Evolutionary conservation across 2,797 vertebrate species (phyloP), one percentile per base, ranked within the genome.

Genomic region (Sebastes jordani): DNA sequence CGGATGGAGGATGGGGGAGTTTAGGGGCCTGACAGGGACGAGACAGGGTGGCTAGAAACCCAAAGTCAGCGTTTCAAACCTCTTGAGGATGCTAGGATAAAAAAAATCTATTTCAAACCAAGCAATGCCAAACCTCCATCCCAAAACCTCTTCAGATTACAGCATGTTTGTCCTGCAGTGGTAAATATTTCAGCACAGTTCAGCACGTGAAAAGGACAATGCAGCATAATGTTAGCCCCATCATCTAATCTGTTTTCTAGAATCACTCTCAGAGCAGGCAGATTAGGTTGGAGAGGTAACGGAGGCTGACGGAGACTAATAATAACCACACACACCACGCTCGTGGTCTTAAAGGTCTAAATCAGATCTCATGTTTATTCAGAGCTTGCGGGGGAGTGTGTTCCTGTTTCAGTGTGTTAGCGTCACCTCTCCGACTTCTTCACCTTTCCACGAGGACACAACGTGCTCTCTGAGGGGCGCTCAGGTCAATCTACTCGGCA

Each of bases 61-160:
- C 5, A 38, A n/a, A 71, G 62, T 86, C 80, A 76, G 80, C 73
- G 5, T 54, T 77, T 70, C 18, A 25, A 27, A 29, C 11, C 25
- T 30, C 23, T 8, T 6, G 23, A 76, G 68, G 32, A 59, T 30
- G 34, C 36, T 13, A 2, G 6, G 42, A 52, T 18, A 3, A 54
- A 61, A 42, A 42, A 32, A 36, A 36, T 27, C 5, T 3, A 34
- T 52, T 49, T 34, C 4, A 10, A 38, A 38, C 38, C 38, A 38
- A 38, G 38, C 38, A 38, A 52, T 14, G 7, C 22, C 16, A 32
- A 63, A 22, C 23, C 5, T 34, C 4, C 34, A 9, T 20, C 13
- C 1, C 5, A 5, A 30, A 27, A 6, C 30, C 11, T 30, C 18
- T 23, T 30, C 7, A 22, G 38, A 38, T 38, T 14, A 38, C 36